A percentile compares a stretch with the other conserved stretches of the same genome.
phyloP scores from a whole-genome alignment of 2,888 invertebrate genomes.

The Theretra japonica region DNA sequence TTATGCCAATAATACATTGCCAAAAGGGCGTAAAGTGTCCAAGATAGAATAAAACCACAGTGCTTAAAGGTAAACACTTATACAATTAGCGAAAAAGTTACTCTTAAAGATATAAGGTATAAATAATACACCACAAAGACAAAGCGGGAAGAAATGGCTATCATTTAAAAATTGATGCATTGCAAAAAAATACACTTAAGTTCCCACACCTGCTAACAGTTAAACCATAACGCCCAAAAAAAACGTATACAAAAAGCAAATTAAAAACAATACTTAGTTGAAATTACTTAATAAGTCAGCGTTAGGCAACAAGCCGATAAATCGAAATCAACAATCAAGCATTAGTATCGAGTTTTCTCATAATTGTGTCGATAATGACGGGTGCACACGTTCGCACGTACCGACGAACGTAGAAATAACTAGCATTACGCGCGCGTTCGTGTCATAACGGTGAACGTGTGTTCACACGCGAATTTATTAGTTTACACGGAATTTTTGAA shows the following conservation, averaged over 20 bases:
- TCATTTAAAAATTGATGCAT: too few relatives aligned
- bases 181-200: background rate
- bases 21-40: too few relatives aligned
- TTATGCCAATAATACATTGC: too few relatives aligned
- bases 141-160: too few relatives aligned
- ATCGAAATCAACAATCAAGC: slow-evolving; percentile 42
- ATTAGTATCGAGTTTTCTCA: slow-evolving; percentile 34
- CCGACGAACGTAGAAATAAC: slow-evolving; percentile 39
- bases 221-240: background rate
- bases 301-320: slow-evolving; percentile 53
- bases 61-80: too few relatives aligned
- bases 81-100: too few relatives aligned
- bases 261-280: background rate
- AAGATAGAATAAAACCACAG: too few relatives aligned
- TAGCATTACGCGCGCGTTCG: slow-evolving; percentile 38
- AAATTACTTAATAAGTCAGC: slow-evolving; percentile 30
- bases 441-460: slow-evolving; percentile 24
- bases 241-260: background rate
- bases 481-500: slow-evolving; percentile 23
- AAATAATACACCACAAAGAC: too few relatives aligned
- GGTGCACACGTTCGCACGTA: slow-evolving; percentile 38
- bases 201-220: background rate
- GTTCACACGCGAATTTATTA: slow-evolving; percentile 30
- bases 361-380: slow-evolving; percentile 62
- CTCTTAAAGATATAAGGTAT: too few relatives aligned